Percentiles rank a stretch among this genome's conserved stretches.
Evolutionary conservation across 2,888 invertebrate genomes (phyloP).

Genomic region (Drosophila pegasa): DNA sequence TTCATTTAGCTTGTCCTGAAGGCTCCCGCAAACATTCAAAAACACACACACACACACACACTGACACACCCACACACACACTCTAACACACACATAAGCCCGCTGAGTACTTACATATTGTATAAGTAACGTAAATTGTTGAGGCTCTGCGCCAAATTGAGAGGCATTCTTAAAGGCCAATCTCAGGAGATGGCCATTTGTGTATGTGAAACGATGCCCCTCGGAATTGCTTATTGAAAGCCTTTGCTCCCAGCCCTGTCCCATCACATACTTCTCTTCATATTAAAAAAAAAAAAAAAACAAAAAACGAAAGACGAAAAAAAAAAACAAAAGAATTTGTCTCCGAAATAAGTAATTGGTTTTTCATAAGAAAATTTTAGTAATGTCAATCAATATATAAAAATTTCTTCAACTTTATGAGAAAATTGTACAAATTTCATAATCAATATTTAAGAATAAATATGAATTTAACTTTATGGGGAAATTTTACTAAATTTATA

Average conservation of each 20-base stretch:
- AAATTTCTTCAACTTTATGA: too few relatives aligned
- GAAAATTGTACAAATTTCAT: neutral
- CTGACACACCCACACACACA: neutral
- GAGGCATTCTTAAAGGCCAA: conserved; percentile 51
- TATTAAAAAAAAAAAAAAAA: neutral
- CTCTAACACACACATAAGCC: neutral
- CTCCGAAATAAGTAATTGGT: conserved; percentile 8
- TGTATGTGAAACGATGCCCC: conserved; percentile 45
- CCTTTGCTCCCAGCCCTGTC: neutral
- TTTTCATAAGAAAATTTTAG: neutral
- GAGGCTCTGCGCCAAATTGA: conserved; percentile 26
- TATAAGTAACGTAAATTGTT: conserved; percentile 44
- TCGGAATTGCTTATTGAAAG: conserved; percentile 34
- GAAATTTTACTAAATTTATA: too few relatives aligned
- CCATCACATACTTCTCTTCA: neutral
- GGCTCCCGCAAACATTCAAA: conserved; percentile 15
- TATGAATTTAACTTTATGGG: too few relatives aligned
- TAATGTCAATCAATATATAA: too few relatives aligned
- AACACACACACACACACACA: neutral
- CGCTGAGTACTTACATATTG: conserved; percentile 37
- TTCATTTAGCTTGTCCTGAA: conserved; percentile 67
- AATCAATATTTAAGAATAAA: neutral
- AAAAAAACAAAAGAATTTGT: conserved; percentile 2
- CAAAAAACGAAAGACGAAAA: neutral
- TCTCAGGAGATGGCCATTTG: conserved; percentile 55